Evolutionary conservation across 1,140 invertebrate species (phyloP), one percentile per base, ranked within the genome.

Genomic region (Dreissena rostriformis): DNA sequence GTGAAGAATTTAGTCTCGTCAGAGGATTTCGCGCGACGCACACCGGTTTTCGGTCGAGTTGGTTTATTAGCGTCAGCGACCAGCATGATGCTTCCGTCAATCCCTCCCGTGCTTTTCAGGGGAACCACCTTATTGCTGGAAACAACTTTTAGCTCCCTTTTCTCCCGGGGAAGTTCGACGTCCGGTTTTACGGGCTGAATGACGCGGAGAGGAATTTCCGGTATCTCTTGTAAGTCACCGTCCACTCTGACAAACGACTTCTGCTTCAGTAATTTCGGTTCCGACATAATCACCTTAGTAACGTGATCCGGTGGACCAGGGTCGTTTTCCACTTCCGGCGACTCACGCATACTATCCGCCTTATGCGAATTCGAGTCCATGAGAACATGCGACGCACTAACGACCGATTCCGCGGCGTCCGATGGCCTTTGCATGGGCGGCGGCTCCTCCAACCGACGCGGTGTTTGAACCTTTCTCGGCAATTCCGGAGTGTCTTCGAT

Each of bases 121-220:
- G 80, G 80, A 75, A 82, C 80, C 6, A 82, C 80, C 67, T 75
- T 74, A 57, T 82, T 82, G 8, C 55, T 66, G 17, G 80, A 82
- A 2, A 82, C 72, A 53, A 53, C 80, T 52, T 82, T 82, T 72
- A 82, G 66, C 53, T 72, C 68, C 6, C 71, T 68, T 22, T 82
- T 67, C 26, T 82, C 80, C 4, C n/a, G 22, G 24, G 71, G 26
- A 12, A 7, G 28, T 51, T 51, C 17, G 19, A 51, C 24, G 2
- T 39, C 71, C 1, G 57, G 19, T 24, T 67, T 15, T 11, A 82
- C 51, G 15, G 80, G 71, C 19, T 10, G 72, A 24, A 74, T 53
- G 12, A 82, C 80, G 26, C 67, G 67, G 49, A 74, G 53, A 11
- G 80, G 80, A 53, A 82, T 82, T 57, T 74, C 80, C 15, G 80